Base-by-base conservation (phyloP, 2,113 vertebrate genomes). In the Echinops telfairi region DNA sequence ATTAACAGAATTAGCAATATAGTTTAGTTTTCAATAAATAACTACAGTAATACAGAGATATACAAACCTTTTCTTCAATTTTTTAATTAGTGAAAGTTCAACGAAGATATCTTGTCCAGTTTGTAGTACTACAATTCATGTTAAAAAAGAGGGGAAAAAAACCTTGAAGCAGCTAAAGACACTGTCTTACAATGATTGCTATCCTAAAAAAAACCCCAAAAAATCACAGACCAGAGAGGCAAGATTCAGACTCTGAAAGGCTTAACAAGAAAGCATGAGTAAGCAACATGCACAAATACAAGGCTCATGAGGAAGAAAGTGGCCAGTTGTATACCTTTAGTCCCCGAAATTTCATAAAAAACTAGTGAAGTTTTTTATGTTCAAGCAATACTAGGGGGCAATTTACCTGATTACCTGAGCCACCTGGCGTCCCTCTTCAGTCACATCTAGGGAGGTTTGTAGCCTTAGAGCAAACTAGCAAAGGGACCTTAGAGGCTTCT, bases 41-140 rank as follows among this genome's bases (percentile, higher is more conserved):
- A 77, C 38, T 75, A 58, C 12, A 84, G 60, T 17, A 75, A 73
- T 77, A 71, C 6, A 68, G 6, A 88, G 11, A n/a, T 64, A 79
- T 6, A 80, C 0, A 90, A 17, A 82, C 57, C 94, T 94, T 96
- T 93, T 86, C 92, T 95, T n/a, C 38, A 84, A 89, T 76, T 81
- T 53, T 90, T 94, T 83, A 92, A 84, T 3, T 80, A 70, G 31
- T 47, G 38, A 87, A 90, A 91, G 64, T 84, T 95, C 90, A 95
- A 90, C 71, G 27, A 53, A 53, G 47, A 88, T 29, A 81, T 62
- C 43, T 66, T 83, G 36, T 89, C 57, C 81, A 96, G 53, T 90
- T n/a, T 66, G 47, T 78, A 38, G 73, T 3, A 40, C 82, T 78
- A 62, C 17, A 94, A 88, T 57, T 90, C 76, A 93, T 4, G 1